A percentile compares a stretch with the other conserved stretches of the same genome.
phyloP scores from a whole-genome alignment of 1,140 invertebrate genomes.

The Drosophila arawakana region DNA sequence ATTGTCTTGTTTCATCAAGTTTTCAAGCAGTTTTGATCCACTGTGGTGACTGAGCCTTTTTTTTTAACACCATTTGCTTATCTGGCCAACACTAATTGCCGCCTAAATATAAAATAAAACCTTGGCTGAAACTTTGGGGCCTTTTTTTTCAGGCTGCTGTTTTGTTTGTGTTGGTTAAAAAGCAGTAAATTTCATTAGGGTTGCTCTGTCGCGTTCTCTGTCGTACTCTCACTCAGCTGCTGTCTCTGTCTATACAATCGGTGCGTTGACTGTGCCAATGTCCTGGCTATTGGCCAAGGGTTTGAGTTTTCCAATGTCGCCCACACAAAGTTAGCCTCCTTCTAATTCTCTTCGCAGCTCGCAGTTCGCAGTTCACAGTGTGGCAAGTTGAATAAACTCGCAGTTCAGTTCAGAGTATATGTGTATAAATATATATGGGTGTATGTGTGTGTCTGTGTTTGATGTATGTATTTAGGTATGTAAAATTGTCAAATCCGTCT shows the following conservation, averaged over 20 bases:
- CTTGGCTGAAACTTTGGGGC: constrained; percentile 11
- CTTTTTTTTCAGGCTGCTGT: constrained; percentile 29
- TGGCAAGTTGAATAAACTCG: constrained; percentile 72
- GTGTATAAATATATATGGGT: constrained; percentile 32
- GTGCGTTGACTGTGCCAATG: constrained; percentile 47
- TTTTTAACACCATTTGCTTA: constrained; percentile 42
- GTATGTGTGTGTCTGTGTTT: constrained; percentile 35
- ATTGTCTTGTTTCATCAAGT: background rate
- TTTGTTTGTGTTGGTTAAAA: constrained; percentile 4
- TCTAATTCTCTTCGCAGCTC: constrained; percentile 13
- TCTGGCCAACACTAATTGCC: constrained; percentile 59
- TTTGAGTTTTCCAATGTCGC: constrained; percentile 1
- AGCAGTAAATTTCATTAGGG: constrained; percentile 37
- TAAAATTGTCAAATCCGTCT: constrained; percentile 78
- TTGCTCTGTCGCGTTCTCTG: constrained; percentile 2
- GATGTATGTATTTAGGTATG: constrained; percentile 51
- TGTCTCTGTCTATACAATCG: constrained; percentile 5
- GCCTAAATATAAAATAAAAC: constrained; percentile 46
- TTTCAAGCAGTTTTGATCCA: background rate
- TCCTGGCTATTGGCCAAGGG: constrained; percentile 38
- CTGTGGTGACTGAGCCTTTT: constrained; percentile 1
- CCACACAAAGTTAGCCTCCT: constrained; percentile 2
- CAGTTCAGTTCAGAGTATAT: constrained; percentile 68
- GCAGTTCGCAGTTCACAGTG: constrained; percentile 25
- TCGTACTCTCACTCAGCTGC: background rate